Evolutionary conservation across 2,888 invertebrate genomes (phyloP), one percentile per base, ranked within the genome.

Genomic region (Xestia c-nigrum): DNA sequence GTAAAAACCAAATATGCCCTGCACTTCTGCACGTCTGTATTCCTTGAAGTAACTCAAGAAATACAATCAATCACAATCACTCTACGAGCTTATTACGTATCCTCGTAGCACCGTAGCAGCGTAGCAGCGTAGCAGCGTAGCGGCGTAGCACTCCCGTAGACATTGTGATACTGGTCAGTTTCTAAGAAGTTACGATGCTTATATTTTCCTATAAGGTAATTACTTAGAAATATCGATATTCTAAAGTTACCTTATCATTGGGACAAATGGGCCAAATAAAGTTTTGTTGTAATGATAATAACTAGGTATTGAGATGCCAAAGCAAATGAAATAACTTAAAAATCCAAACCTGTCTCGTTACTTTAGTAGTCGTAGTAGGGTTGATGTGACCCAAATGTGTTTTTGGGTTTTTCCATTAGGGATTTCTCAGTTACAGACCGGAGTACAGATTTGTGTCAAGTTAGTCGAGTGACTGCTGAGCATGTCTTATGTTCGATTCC

Each of bases 61-160:
- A 61, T 61, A 38, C 38, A 46, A 67, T 63, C 55, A 40, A 63
- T 66, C 14, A n/a, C 24, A 74, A 55, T 67, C 12, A 76, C 63
- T 57, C 70, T 78, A 76, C 76, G 61, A 65, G 9, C 24, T 52
- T 47, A 31, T 21, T 74, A 21, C 46, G 43, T 31, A 43, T 19
- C 59, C 16, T 24, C 31, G 55, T 47, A 71, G 71, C 38, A 5
- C 19, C 40, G 64, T 65, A 76, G 63, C 74, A 14, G 9, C 59
- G 77, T 31, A 31, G 31, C 31, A 1, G 31, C 31, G 31, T 31
- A 76, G 63, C 74, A 14, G 9, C 55, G 77, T 77, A 82, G 76
- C 61, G 4, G 5, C 73, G 76, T 83, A 84, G 80, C 69, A 64
- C 38, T 57, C 24, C 16, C 70, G 65, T 71, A 83, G 52, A 74